Evolutionary conservation across 2,797 vertebrate genomes (phyloP), one percentile per base, ranked within the genome.

Genomic region (Neomorphus geoffroyi): DNA sequence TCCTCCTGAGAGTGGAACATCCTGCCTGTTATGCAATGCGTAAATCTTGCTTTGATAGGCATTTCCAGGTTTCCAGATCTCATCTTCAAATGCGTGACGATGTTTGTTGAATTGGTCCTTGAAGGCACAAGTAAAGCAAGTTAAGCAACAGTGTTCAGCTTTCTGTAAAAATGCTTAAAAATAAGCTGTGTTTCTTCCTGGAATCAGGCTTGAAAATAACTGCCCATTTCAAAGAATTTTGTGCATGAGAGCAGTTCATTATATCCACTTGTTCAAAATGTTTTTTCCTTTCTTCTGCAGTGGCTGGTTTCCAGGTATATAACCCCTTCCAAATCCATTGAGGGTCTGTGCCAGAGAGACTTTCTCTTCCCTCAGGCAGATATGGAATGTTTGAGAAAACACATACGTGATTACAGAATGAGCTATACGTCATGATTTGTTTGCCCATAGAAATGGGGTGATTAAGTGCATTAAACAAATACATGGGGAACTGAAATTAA

Each of bases 41-140:
- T 87, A 92, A 94, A 82, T 95, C 94, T 95, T 95, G 95, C 96
- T 97, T 96, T 97, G 95, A 94, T 93, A 95, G 96, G 94, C 95
- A 94, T 89, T 96, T 97, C 93, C 96, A 97, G 94, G 88, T 95
- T 94, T 94, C 92, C 92, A 94, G 86, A 94, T 90, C 90, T 78
- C 88, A 77, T 94, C 96, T 92, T 92, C 86, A 86, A 74, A 26
- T 45, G 66, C 3, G 1, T 72, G 86, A 67, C 10, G 16, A 51
- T 91, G 80, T 78, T 87, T 94, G 93, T 91, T 32, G 57, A 69
- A 80, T 75, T 32, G 84, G 39, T 37, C 71, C 88, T 74, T 60
- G 86, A 94, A 92, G 70, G 80, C 86, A 81, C 35, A 28, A 73
- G 62, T 77, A 45, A 28, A 73, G 62, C 80, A 45, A 89, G 75